These are phyloP conservation scores for Melanophora roralis DNA, from an alignment of 2,888 invertebrate genomes.

Conservation along the genomic window DNA sequence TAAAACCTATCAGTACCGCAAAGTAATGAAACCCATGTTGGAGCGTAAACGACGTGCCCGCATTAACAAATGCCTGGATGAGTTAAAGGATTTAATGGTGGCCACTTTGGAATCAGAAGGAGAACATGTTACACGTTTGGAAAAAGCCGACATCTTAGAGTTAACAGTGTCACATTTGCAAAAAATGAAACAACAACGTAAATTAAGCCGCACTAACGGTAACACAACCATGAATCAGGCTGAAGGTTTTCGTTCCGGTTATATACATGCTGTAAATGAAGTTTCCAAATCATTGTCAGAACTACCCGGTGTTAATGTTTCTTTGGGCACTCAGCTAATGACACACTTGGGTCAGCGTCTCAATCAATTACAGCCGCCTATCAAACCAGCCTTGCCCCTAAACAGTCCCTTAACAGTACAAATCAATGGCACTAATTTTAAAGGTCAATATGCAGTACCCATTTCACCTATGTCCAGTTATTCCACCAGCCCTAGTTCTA, in stretches of 20 bases:
- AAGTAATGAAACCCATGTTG: slow-evolving; percentile 96
- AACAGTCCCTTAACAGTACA: slow-evolving; percentile 73
- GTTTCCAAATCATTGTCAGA: slow-evolving; percentile 90
- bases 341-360: slow-evolving; percentile 91
- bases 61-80: slow-evolving; percentile 93
- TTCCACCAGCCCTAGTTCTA: slow-evolving; percentile 74
- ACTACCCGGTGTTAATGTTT: slow-evolving; percentile 90
- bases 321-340: slow-evolving; percentile 91
- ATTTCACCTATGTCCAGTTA: slow-evolving; percentile 76
- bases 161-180: slow-evolving; percentile 91
- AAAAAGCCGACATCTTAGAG: slow-evolving; percentile 94
- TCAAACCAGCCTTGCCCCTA: slow-evolving; percentile 70
- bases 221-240: slow-evolving; percentile 82
- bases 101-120: slow-evolving; percentile 84
- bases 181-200: slow-evolving; percentile 83
- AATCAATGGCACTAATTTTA: slow-evolving; percentile 64
- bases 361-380: slow-evolving; percentile 78
- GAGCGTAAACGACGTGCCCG: slow-evolving; percentile 92
- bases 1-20: slow-evolving; percentile 94
- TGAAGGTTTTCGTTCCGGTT: slow-evolving; percentile 92
- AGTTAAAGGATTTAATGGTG: slow-evolving; percentile 93
- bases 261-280: slow-evolving; percentile 92
- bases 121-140: slow-evolving; percentile 92
- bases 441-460: slow-evolving; percentile 73
- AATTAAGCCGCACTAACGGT: slow-evolving; percentile 67